Base-by-base conservation (phyloP, 2,113 vertebrate species). In the Bothrops jararaca region DNA sequence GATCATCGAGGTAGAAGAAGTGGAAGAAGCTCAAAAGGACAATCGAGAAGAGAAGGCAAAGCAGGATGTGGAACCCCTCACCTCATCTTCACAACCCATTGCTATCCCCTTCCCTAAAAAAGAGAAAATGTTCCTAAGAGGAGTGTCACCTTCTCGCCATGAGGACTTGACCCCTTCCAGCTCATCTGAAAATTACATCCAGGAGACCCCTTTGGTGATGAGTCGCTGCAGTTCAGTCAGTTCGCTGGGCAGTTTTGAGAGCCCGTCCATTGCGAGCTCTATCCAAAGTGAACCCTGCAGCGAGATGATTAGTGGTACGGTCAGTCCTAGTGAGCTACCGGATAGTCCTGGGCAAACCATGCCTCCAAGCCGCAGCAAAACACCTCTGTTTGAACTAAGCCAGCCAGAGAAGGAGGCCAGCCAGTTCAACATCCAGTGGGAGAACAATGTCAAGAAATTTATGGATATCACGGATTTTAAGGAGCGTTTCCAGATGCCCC, bases 301-400 rank as follows among this genome's bases (percentile, higher is more conserved):
- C 0, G 99, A 99, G 95, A 99, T 99, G 98, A 98, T 99, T 89
- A 99, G 99, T 0, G 99, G 99, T 92, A 99, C 99, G 0, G 98
- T 99, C 95, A 99, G 99, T 20, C 99, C 99, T 45, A 99, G 99
- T 12, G 99, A 99, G 96, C 97, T 99, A 74, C 99, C 99, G 0
- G 99, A 99, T 97, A 99, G 99, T 95, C 99, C 99, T 0, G 99
- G 99, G 6, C 99, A 99, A 97, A 99, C 99, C 24, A 99, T 99
- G 99, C 99, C 99, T 0, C 99, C 99, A 0, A 99, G 99, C 95
- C 98, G 99, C 52, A 99, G 99, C 97, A 99, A 99, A 97, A 99
- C 99, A 0, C 99, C 99, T 0, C 98, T 98, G 1, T 98, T 98
- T 0, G 98, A 99, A 90, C 74, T 98, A 88, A 98, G 97, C 22